A percentile compares a stretch with the other conserved stretches of the same genome.
phyloP scores from a whole-genome alignment of 2,797 vertebrate species.

The Microchirus variegatus region DNA sequence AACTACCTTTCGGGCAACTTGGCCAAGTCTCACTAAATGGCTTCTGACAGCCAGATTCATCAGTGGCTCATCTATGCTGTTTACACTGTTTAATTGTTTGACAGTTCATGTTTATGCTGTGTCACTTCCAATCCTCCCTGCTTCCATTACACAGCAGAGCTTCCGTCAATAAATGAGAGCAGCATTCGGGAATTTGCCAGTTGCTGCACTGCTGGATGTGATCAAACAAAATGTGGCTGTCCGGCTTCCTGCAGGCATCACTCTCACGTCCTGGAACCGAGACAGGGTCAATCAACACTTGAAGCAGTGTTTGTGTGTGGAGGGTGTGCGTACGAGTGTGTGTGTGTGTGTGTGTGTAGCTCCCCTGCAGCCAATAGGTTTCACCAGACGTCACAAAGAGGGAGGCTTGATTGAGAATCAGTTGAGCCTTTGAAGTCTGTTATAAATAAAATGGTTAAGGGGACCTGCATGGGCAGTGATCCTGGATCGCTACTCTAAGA shows the following conservation, averaged over 20 bases:
- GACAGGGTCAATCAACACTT: constrained; percentile 63
- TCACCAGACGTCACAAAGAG: constrained; percentile 48
- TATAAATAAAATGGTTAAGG: constrained; percentile 65
- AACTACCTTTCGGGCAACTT: constrained; percentile 55
- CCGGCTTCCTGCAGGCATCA: constrained; percentile 52
- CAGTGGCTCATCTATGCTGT: constrained; percentile 79
- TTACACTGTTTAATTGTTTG: constrained; percentile 82
- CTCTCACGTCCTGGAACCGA: constrained; percentile 49
- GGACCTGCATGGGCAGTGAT: constrained; percentile 62
- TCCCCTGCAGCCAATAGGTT: constrained; percentile 44
- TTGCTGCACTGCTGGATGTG: constrained; percentile 40
- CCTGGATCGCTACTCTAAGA: constrained; percentile 59
- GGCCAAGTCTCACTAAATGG: constrained; percentile 59
- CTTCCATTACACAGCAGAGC: constrained; percentile 48
- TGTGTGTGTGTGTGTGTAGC: constrained; percentile 9
- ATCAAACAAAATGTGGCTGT: constrained; percentile 55
- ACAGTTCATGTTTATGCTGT: constrained; percentile 80
- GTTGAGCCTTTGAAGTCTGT: constrained; percentile 64
- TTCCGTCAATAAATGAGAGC: constrained; percentile 57
- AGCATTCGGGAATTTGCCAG: constrained; percentile 57
- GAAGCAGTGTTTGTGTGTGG: constrained; percentile 27
- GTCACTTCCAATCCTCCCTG: constrained; percentile 78
- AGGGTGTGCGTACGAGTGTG: constrained; percentile 6
- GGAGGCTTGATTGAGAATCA: constrained; percentile 53
- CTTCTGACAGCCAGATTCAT: constrained; percentile 76